These are phyloP conservation scores for Parauchenoglanis ngamensis DNA, from an alignment of 2,797 vertebrate species.

Conservation along the genomic window DNA sequence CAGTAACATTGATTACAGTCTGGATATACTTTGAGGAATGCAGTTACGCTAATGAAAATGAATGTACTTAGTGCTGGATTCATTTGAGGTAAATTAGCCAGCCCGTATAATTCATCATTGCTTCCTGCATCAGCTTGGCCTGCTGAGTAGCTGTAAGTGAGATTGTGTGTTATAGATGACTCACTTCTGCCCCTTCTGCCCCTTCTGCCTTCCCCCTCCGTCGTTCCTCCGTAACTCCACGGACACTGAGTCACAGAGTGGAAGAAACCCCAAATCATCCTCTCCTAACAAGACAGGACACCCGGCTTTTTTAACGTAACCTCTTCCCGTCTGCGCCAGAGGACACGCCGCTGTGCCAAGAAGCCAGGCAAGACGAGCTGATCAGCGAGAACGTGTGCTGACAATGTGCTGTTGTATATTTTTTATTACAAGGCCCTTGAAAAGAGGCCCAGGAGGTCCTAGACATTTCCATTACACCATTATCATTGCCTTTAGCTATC, in stretches of 20 bases:
- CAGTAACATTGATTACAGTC: not conserved
- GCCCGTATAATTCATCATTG: not conserved
- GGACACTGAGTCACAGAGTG: slow-evolving; percentile 38
- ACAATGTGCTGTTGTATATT: slow-evolving; percentile 48
- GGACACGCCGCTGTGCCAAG: slow-evolving; percentile 40
- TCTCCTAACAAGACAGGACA: slow-evolving; percentile 46
- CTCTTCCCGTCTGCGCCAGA: slow-evolving; percentile 42
- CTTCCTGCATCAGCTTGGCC: not conserved
- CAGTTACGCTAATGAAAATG: not conserved
- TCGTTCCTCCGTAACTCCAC: slow-evolving; percentile 18
- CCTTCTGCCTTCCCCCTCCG: not conserved
- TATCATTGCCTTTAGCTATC: slow-evolving; percentile 32
- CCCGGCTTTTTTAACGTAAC: slow-evolving; percentile 36
- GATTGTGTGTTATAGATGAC: slow-evolving; percentile 12
- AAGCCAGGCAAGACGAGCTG: slow-evolving; percentile 21
- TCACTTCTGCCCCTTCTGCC: not conserved
- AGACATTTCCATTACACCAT: slow-evolving; percentile 58
- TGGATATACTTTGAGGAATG: not conserved
- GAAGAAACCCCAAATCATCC: slow-evolving; percentile 31
- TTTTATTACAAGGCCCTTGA: slow-evolving; percentile 48
- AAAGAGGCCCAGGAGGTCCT: slow-evolving; percentile 44
- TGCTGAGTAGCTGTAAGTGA: not conserved
- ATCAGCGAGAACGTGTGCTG: slow-evolving; percentile 48
- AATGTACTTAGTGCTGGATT: too few relatives aligned
- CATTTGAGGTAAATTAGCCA: not conserved